phyloP scores from a whole-genome alignment of 2,888 invertebrate genomes.

The Bembecia ichneumoniformis region DNA sequence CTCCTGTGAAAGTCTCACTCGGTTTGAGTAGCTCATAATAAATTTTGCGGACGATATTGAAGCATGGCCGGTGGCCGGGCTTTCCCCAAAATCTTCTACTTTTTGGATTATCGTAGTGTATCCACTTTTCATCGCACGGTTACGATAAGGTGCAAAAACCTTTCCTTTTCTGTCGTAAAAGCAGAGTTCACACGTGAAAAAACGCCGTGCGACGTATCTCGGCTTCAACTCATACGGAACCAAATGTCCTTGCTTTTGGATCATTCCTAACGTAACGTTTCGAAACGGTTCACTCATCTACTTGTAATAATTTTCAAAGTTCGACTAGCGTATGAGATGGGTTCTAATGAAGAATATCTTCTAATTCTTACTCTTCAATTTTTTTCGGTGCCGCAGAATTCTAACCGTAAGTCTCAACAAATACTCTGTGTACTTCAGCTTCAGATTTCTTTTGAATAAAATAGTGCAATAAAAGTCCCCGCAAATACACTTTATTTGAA shows the following conservation, averaged over 20 bases:
- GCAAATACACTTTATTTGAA: neutral
- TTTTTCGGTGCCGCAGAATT: conserved; percentile 1
- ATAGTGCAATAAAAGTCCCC: neutral
- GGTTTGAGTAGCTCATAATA: neutral
- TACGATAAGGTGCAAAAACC: neutral
- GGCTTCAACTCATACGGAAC: neutral
- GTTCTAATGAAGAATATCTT: conserved; percentile 1
- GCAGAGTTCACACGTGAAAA: neutral
- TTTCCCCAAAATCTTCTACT: neutral
- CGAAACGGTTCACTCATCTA: neutral
- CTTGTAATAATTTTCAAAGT: neutral
- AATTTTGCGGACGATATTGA: neutral
- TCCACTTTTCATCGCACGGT: neutral
- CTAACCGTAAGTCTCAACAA: conserved; percentile 2
- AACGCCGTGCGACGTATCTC: neutral
- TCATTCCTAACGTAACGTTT: neutral
- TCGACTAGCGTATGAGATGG: too few species aligned
- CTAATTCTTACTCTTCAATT: conserved; percentile 4
- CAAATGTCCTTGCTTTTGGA: neutral
- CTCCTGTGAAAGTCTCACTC: neutral
- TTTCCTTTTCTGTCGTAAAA: neutral
- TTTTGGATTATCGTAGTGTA: neutral
- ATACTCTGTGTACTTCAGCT: conserved; percentile 3
- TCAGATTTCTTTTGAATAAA: conserved; percentile 2
- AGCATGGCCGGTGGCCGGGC: neutral